Base-by-base conservation (phyloP, 1,140 invertebrate species). In the Meloidogyne floridensis region DNA sequence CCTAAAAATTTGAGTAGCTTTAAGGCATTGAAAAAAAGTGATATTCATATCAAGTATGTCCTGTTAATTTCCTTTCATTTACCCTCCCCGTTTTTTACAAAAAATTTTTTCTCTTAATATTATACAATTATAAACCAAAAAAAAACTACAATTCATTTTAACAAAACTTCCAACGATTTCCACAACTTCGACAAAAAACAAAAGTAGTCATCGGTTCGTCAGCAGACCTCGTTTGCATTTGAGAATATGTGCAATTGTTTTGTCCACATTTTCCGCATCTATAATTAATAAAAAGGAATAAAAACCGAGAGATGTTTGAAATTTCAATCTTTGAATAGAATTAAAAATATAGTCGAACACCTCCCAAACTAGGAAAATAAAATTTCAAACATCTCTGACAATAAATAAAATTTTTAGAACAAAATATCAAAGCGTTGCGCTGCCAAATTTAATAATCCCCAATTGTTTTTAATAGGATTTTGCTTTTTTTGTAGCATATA, bases 141-240 rank as follows among this genome's bases (percentile, higher is more conserved):
- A 13, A n/a, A 65, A 65, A 65, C 2, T 4, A 65, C 32, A 8
- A 18, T 7, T 32, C 18, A 51, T 18, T 74, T 80, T 70, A 87
- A 83, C 90, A 86, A 83, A 92, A 91, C 91, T 99, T 99, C 97
- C 97, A 99, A 89, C 97, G 93, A 91, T 99, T 96, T 56, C 97
- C 97, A 92, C 97, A 99, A 88, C 94, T 93, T 90, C 97, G 97
- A 91, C 97, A 99, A 85, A 96, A 92, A 18, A 98, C 96, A 92
- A 99, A 99, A 1, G 97, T 99, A 53, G 97, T 99, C 97, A 99
- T 99, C 77, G 97, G 97, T 93, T 99, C 97, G 93, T 99, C 97
- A 90, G 97, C 95, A 89, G 95, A 97, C 90, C 97, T 93, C 2
- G 97, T 99, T 91, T 99, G 97, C 54, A 99, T 92, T 92, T 98